Conservation (phyloP, 2,797 vertebrate genomes). For the Enteromius thamalakanensis region DNA sequence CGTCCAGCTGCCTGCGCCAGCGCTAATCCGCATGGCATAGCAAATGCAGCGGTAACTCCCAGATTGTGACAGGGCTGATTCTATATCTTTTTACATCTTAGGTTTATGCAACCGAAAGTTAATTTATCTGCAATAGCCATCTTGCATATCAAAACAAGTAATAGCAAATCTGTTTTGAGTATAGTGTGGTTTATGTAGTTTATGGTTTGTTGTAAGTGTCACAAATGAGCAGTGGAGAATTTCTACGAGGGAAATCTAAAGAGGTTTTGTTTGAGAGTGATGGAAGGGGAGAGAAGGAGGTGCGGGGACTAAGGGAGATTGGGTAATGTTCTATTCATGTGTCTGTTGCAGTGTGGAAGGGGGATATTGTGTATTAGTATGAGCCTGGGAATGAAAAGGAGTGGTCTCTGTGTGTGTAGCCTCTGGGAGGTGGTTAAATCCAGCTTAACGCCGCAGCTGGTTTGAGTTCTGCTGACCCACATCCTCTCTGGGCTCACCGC, state of each 20-base stretch:
- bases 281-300: conserved; percentile 1
- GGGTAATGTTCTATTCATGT: conserved; percentile 20
- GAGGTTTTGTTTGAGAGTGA: conserved; percentile 16
- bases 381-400: conserved; percentile 19
- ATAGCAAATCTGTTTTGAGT: not conserved
- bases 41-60: conserved; percentile 25
- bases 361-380: not conserved
- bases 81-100: not conserved
- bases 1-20: conserved; percentile 52
- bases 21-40: conserved; percentile 43
- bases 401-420: conserved; percentile 17
- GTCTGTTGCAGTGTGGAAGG: conserved; percentile 22
- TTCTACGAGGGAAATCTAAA: not conserved
- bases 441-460: conserved; percentile 55
- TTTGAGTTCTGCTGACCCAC: conserved; percentile 58
- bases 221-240: not conserved
- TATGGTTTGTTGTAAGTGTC: not conserved
- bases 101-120: not conserved
- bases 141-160: conserved; percentile 12
- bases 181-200: not conserved
- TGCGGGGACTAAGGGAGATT: not conserved
- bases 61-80: conserved; percentile 1
- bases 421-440: conserved; percentile 50
- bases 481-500: conserved; percentile 47
- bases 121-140: not conserved